These are phyloP conservation scores for Diachasmimorpha longicaudata DNA, from an alignment of 1,140 invertebrate genomes.

Conservation along the genomic window DNA sequence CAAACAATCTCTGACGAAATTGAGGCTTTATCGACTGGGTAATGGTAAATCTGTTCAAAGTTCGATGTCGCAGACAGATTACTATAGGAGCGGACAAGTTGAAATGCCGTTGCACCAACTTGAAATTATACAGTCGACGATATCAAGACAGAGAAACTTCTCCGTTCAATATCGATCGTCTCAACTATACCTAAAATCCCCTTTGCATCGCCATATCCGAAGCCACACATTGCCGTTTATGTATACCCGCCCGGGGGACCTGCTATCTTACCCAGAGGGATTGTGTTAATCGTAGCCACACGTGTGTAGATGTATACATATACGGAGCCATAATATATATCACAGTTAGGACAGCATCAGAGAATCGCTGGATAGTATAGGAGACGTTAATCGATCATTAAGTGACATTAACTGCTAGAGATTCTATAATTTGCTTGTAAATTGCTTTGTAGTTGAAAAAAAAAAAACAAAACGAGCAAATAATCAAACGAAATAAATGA, in stretches of 20 bases:
- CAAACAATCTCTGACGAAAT: not conserved
- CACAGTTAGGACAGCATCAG: not conserved
- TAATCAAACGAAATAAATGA: too few relatives aligned
- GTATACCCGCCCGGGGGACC: slow-evolving; percentile 18
- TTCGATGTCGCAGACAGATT: not conserved
- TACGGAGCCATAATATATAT: not conserved
- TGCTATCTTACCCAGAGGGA: slow-evolving; percentile 23
- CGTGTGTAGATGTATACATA: slow-evolving; percentile 4
- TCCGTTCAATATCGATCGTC: not conserved
- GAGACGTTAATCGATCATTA: not conserved
- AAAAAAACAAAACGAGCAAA: too few relatives aligned
- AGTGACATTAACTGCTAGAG: not conserved
- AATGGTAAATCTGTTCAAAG: not conserved
- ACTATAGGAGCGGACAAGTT: not conserved
- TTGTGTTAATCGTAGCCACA: slow-evolving; percentile 27
- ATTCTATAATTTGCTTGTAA: not conserved
- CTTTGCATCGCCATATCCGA: slow-evolving; percentile 19
- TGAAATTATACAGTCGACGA: not conserved
- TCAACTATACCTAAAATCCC: not conserved
- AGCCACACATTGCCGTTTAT: slow-evolving; percentile 30
- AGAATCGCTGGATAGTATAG: not conserved
- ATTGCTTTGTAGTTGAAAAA: not conserved
- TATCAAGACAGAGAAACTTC: slow-evolving; percentile 9
- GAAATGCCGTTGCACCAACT: not conserved
- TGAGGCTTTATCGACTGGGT: not conserved